Conservation (phyloP, 2,113 vertebrate species). For the Limanda limanda region DNA sequence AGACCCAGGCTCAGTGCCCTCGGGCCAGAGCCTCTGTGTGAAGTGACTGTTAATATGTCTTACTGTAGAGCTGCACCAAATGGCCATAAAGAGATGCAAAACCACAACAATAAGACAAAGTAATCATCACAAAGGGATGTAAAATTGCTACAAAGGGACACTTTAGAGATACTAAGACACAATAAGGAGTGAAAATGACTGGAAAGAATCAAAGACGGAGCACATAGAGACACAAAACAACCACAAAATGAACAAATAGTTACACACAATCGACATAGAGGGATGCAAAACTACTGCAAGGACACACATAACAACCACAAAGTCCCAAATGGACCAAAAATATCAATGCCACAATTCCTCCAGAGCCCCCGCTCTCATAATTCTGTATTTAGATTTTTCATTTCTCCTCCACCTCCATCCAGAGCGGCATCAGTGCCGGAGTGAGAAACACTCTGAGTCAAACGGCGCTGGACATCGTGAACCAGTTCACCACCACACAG, state of each 20-base stretch:
- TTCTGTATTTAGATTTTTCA: neutral
- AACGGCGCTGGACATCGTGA: conserved; percentile 96
- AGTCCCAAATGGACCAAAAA: neutral
- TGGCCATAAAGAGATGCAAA: neutral
- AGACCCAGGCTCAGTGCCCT: neutral
- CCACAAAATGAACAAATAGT: neutral
- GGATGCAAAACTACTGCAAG: neutral
- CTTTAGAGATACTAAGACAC: neutral
- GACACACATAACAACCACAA: neutral
- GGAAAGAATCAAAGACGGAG: neutral
- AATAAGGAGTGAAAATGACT: neutral
- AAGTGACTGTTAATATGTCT: conserved; percentile 2
- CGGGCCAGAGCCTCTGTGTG: neutral
- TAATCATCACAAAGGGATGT: neutral
- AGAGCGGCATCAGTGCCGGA: conserved; percentile 98
- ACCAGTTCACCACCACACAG: conserved; percentile 97
- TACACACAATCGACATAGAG: too few species aligned
- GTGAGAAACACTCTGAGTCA: conserved; percentile 97
- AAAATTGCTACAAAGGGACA: neutral
- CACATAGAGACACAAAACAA: neutral
- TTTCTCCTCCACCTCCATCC: conserved; percentile 29
- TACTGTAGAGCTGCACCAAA: neutral
- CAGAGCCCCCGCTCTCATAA: neutral
- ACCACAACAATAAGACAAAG: neutral
- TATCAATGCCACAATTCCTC: too few species aligned